Evolutionary conservation across 92 coral and sea anemone genomes (phyloP).

Genomic region (Zoanthus sansibaricus): DNA sequence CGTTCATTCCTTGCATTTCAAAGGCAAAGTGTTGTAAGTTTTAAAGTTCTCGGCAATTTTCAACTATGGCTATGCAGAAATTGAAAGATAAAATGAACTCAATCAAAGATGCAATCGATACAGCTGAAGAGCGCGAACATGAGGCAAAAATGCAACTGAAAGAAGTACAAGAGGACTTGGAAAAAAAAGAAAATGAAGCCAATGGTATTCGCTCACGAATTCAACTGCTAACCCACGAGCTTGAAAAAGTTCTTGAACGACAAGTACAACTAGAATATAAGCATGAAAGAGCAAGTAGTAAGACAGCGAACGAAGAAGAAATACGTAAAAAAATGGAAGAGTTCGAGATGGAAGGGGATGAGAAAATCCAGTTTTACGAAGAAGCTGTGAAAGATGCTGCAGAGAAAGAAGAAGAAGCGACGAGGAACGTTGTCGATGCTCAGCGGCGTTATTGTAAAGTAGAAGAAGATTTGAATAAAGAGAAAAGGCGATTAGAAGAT

Average conservation of each 20-base stretch:
- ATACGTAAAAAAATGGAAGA: constrained; percentile 83
- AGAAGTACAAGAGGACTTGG: constrained; percentile 63
- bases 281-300: constrained; percentile 41
- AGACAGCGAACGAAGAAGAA: constrained; percentile 71
- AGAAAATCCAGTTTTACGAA: constrained; percentile 72
- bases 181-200: constrained; percentile 64
- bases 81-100: constrained; percentile 72
- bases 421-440: constrained; percentile 72
- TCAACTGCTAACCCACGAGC: constrained; percentile 59
- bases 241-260: constrained; percentile 56
- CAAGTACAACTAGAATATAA: constrained; percentile 62
- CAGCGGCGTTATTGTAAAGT: constrained; percentile 70
- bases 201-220: constrained; percentile 71
- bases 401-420: constrained; percentile 60
- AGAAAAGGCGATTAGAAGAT: constrained; percentile 48
- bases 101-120: constrained; percentile 77
- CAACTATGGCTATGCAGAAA: constrained; percentile 51
- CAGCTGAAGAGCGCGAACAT: constrained; percentile 76
- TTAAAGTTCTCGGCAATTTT: not conserved
- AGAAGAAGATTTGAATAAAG: constrained; percentile 64
- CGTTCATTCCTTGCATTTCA: not conserved
- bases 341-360: constrained; percentile 86
- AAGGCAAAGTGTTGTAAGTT: not conserved
- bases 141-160: constrained; percentile 65
- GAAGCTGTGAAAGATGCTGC: constrained; percentile 62